Evolutionary conservation across 35 echinoderm and acorn worm species (phyloP), one percentile per base, ranked within the genome.

Genomic region (Eucidaris tribuloides): DNA sequence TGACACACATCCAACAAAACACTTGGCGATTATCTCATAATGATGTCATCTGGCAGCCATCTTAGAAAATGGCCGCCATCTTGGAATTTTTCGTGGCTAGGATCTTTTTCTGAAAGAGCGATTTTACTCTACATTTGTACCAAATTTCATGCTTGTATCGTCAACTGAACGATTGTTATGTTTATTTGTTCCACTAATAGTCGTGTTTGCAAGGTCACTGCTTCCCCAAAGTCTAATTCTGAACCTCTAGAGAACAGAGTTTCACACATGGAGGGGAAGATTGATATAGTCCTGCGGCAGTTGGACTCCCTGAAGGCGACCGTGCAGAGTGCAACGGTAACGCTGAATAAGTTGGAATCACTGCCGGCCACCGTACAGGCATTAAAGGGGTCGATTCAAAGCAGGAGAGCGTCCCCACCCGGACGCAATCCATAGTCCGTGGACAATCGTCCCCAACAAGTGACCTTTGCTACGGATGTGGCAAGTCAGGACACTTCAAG

Each of bases 11-110:
- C n/a, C n/a, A n/a, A n/a, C n/a, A n/a, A n/a, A n/a, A n/a, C n/a
- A n/a, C n/a, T n/a, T n/a, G n/a, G n/a, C n/a, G n/a, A n/a, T n/a
- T n/a, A n/a, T n/a, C n/a, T n/a, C n/a, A n/a, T n/a, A n/a, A n/a
- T n/a, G n/a, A n/a, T n/a, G n/a, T n/a, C n/a, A n/a, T n/a, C n/a
- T n/a, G n/a, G n/a, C n/a, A n/a, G 2, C 59, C 38, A 29, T 65
- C 79, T 3, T 45, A 82, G 15, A 46, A 50, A 13, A 52, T 60
- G 50, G 79, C 79, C 2, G 79, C 6, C 79, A 82, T 9, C 42
- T 22, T 45, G 79, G 46, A 9, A 82, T 63, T 29, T 82, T 5
- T 57, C 46, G 79, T 17, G 17, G 35, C 55, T 43, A 42, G 41
- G 76, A 78, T 7, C 24, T 35, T 44, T 2, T 35, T 78, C 2